Evolutionary conservation across 2,113 vertebrate species (phyloP), one percentile per base, ranked within the genome.

Genomic region (Aegotheles bennettii): DNA sequence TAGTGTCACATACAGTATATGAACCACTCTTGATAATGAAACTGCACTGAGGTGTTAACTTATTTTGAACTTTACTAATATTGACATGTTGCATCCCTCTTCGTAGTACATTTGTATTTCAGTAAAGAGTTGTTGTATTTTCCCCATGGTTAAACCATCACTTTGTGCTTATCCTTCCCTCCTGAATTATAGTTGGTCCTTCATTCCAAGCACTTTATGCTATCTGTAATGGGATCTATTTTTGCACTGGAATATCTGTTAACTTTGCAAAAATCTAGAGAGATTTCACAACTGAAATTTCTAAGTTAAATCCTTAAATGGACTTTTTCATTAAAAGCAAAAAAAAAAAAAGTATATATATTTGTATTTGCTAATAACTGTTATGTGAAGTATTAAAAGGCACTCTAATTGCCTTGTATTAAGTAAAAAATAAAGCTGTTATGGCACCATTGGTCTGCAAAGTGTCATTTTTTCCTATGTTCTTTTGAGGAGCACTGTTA

Each of bases 171-270:
- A 96, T 97, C 93, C 71, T 95, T 86, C 68, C 84, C 69, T 74
- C 57, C 47, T 92, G 87, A 96, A 95, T 95, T 93, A 93, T 81
- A 95, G 95, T 97, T 95, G 96, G 96, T 97, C 96, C 97, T 98
- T 98, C 89, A 98, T 98, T 98, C 98, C 97, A 98, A 98, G 99
- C 99, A 99, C 99, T 99, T 99, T 99, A 99, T 96, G 97, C 98
- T 98, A 86, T 98, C 97, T 98, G 97, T 97, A 97, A 98, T 98
- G 96, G 96, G 97, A 98, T 98, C 97, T 98, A 97, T 98, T 98
- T 98, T 98, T 98, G 98, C 98, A 99, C 99, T 99, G 98, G 98
- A 99, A 98, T 98, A 98, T 97, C 97, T 98, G 96, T 98, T 97
- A 98, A 98, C 93, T 97, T 95, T 96, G 97, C 98, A 98, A 98